Evolutionary conservation across 2,888 invertebrate species (phyloP), one percentile per base, ranked within the genome.

Genomic region (Cheilosia variabilis): DNA sequence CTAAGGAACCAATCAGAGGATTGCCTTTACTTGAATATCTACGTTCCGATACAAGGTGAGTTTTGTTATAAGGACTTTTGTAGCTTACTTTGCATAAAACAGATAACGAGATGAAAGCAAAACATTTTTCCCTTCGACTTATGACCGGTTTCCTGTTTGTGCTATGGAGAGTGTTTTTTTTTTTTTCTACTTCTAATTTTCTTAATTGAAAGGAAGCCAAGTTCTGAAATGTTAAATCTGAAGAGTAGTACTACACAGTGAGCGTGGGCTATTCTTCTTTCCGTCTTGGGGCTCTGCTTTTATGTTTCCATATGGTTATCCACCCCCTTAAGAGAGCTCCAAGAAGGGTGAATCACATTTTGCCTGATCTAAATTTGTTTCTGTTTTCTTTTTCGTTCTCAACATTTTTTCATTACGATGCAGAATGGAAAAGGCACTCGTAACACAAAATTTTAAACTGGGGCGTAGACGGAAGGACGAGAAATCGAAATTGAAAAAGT

Each of bases 11-110:
- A 99, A 93, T 97, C 96, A 88, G 99, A 99, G 93, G 98, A 99
- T 93, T 99, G 99, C 91, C 95, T 99, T 87, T 98, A 98, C 92
- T 94, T 99, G 91, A 99, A 99, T 93, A 96, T 99, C 90, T 99
- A 98, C 93, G 97, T 98, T 31, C 99, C 99, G 69, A 96, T 96
- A 89, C 96, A 97, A 96, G 98, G 98, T 98, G 94, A 94, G 95
- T 71, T 71, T 60, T 52, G 15, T 65, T 79, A 34, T 66, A 55
- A 55, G 17, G 50, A 13, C 17, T 47, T 57, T 57, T 57, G 31
- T 9, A 34, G 27, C 5, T 43, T 50, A 1, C 22, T 60, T 52
- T 72, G n/a, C 47, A 50, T 37, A 58, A 50, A 34, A 45, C 1
- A 27, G 10, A 78, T 57, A 41, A 27, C 65, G 43, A 41, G n/a